phyloP scores from a whole-genome alignment of 2,113 vertebrate genomes.

The Edolisoma coerulescens region DNA sequence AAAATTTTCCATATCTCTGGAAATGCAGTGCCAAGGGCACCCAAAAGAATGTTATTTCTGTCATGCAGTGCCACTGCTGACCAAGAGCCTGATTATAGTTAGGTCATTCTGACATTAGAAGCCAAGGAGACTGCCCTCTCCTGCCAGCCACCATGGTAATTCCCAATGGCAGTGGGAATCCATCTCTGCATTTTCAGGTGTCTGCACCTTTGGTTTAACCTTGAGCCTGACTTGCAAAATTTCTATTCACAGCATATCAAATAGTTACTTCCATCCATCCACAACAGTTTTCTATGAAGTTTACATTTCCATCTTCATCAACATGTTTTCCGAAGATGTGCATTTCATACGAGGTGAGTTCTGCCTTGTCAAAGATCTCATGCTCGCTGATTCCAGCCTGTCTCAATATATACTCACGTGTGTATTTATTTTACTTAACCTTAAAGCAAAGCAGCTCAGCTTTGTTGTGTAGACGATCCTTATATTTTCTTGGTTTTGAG shows the following conservation, averaged over 20 bases:
- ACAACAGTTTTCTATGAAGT: neutral
- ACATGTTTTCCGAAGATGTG: neutral
- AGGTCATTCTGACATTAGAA: neutral
- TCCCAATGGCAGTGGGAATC: neutral
- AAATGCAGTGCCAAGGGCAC: neutral
- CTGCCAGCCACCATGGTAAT: neutral
- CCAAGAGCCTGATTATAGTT: neutral
- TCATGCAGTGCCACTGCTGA: neutral
- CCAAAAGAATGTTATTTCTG: neutral
- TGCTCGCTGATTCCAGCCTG: neutral
- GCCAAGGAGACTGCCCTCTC: neutral
- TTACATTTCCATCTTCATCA: neutral
- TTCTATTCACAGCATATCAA: neutral
- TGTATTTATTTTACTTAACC: slow-evolving; percentile 41
- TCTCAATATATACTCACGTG: neutral
- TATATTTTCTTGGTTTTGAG: slow-evolving; percentile 56
- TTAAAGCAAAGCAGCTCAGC: slow-evolving; percentile 41
- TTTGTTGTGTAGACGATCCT: slow-evolving; percentile 29
- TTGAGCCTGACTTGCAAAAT: neutral
- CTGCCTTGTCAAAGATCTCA: neutral
- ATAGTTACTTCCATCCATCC: neutral
- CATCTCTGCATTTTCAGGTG: neutral
- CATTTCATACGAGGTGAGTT: neutral
- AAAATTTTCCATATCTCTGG: neutral
- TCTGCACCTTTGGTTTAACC: neutral